Percentiles rank a stretch among this genome's conserved stretches.
phyloP scores from a whole-genome alignment of 2,113 vertebrate genomes.

The Thunnus thynnus region DNA sequence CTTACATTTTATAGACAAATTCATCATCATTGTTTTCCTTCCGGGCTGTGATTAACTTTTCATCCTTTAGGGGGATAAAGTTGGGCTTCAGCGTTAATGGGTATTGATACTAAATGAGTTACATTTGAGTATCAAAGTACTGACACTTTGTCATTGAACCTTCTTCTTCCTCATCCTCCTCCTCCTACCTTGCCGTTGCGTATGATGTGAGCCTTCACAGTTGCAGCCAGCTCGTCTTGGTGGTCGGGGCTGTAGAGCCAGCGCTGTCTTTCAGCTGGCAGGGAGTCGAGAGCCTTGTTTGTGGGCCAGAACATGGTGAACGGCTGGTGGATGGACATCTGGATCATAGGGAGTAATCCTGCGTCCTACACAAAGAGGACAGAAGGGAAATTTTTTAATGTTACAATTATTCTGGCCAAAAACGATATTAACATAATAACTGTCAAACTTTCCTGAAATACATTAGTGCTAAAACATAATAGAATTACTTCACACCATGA shows the following conservation, averaged over 20 bases:
- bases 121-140: background rate
- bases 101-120: background rate
- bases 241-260: conserved; percentile 92
- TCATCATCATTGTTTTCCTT: too few relatives aligned
- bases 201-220: conserved; percentile 91
- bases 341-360: conserved; percentile 86
- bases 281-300: conserved; percentile 85
- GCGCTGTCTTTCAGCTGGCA: conserved; percentile 83
- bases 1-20: too few relatives aligned
- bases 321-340: conserved; percentile 84
- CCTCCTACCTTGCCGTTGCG: conserved; percentile 84
- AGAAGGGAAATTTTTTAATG: background rate
- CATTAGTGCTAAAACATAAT: too few relatives aligned
- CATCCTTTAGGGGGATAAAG: background rate
- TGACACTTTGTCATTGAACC: background rate
- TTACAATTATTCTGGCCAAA: too few relatives aligned
- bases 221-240: conserved; percentile 86
- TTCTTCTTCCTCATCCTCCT: background rate
- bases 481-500: too few relatives aligned
- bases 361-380: conserved; percentile 80
- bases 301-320: conserved; percentile 96
- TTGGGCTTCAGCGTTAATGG: too few relatives aligned
- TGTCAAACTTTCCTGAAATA: too few relatives aligned
- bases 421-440: too few relatives aligned
- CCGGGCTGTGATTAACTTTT: too few relatives aligned